A percentile compares a stretch with the other conserved stretches of the same genome.
phyloP scores from a whole-genome alignment of 2,797 vertebrate genomes.

The Sebastolobus alascanus region DNA sequence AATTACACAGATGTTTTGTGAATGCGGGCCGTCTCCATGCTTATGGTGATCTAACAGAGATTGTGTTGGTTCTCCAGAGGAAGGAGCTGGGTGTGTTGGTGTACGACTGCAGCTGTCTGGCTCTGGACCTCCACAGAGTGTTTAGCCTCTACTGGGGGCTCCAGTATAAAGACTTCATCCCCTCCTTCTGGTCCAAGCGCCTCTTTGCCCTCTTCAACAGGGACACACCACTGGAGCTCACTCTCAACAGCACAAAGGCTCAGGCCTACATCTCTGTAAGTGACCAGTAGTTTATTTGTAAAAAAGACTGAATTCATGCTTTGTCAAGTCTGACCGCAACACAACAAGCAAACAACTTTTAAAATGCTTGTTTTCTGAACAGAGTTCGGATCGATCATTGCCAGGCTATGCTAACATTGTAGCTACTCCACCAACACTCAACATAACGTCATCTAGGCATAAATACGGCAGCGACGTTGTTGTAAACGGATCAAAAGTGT shows the following conservation, averaged over 20 bases:
- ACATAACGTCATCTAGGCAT: too few relatives aligned
- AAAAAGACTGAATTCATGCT: too few relatives aligned
- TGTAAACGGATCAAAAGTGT: too few relatives aligned
- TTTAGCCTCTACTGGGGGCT: slow-evolving; percentile 88
- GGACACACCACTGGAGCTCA: slow-evolving; percentile 84
- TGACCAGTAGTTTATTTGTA: slow-evolving; percentile 18
- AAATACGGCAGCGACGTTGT: too few relatives aligned
- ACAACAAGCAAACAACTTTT: too few relatives aligned
- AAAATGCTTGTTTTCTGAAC: too few relatives aligned
- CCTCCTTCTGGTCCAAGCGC: slow-evolving; percentile 93
- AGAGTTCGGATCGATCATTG: too few relatives aligned
- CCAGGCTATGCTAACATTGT: too few relatives aligned
- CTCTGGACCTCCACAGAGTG: slow-evolving; percentile 92
- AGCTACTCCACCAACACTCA: too few relatives aligned
- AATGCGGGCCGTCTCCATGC: neutral
- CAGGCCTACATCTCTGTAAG: slow-evolving; percentile 94
- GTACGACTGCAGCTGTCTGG: slow-evolving; percentile 96
- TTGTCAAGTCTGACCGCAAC: too few relatives aligned
- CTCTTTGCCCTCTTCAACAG: slow-evolving; percentile 91
- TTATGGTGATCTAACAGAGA: neutral
- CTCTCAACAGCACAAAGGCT: slow-evolving; percentile 89
- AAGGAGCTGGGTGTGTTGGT: slow-evolving; percentile 95
- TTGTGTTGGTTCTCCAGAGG: slow-evolving; percentile 85
- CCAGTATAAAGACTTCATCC: slow-evolving; percentile 85
- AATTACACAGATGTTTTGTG: neutral